A percentile compares a stretch with the other conserved stretches of the same genome.
phyloP scores from a whole-genome alignment of 2,888 invertebrate genomes.

The Xylota segnis region DNA sequence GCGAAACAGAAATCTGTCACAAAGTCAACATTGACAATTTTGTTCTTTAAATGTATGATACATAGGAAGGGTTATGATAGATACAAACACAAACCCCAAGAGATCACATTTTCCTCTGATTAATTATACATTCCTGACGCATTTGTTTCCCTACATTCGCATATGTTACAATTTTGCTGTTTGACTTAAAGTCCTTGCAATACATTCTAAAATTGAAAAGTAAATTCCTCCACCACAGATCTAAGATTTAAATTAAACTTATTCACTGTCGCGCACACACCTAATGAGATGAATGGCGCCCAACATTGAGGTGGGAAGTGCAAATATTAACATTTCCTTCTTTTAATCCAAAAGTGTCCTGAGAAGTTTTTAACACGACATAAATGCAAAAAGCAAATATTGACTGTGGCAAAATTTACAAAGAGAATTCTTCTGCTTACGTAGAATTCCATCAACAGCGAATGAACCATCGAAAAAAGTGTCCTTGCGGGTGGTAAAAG shows the following conservation, averaged over 20 bases:
- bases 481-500: background rate
- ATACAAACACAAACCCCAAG: background rate
- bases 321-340: conserved; percentile 12
- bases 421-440: background rate
- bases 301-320: background rate
- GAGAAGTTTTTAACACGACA: background rate
- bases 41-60: background rate
- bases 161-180: conserved; percentile 5
- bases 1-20: background rate
- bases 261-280: background rate
- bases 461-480: conserved; percentile 8
- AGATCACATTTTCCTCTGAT: conserved; percentile 12
- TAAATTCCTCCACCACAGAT: conserved; percentile 2
- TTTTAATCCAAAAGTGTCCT: background rate
- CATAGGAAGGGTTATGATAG: too few relatives aligned
- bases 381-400: background rate
- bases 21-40: background rate
- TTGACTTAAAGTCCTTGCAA: background rate
- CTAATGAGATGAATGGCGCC: background rate
- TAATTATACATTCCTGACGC: conserved; percentile 20
- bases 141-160: conserved; percentile 2
- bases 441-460: conserved; percentile 5
- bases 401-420: background rate
- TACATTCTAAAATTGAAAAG: conserved; percentile 13
- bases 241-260: background rate